Evolutionary conservation across 2,888 invertebrate genomes (phyloP).

Genomic region (Xestia xanthographa): DNA sequence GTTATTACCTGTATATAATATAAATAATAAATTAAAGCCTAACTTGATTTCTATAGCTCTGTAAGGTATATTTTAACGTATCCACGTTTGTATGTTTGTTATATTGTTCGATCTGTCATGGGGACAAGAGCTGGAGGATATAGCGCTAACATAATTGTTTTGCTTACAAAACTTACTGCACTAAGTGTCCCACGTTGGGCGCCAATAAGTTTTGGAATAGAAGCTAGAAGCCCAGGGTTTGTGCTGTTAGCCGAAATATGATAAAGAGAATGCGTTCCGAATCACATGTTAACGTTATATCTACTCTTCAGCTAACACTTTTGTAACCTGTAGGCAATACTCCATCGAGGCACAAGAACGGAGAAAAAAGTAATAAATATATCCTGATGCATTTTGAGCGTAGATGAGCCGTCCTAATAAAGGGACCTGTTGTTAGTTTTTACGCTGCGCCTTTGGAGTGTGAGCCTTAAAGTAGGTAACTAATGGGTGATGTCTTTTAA

Average conservation of each 20-base stretch:
- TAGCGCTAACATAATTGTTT: background rate
- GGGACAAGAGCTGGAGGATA: background rate
- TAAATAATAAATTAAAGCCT: background rate
- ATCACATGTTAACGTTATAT: background rate
- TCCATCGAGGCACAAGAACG: background rate
- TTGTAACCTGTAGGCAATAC: background rate
- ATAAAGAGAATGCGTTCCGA: background rate
- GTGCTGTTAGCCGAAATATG: background rate
- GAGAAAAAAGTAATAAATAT: background rate
- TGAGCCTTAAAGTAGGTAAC: background rate
- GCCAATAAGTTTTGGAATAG: background rate
- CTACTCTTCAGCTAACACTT: constrained; percentile 6
- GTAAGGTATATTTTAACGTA: background rate
- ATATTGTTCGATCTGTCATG: background rate
- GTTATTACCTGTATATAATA: constrained; percentile 1
- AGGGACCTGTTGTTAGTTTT: background rate
- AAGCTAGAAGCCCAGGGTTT: background rate
- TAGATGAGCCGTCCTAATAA: background rate
- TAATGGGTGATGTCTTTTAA: background rate
- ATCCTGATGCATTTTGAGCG: background rate
- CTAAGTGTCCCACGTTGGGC: background rate
- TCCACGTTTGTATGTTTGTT: background rate
- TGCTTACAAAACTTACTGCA: background rate
- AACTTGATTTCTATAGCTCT: constrained; percentile 3
- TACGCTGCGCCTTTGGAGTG: background rate